phyloP scores from a whole-genome alignment of 2,113 vertebrate genomes.

The Tamias sibiricus region DNA sequence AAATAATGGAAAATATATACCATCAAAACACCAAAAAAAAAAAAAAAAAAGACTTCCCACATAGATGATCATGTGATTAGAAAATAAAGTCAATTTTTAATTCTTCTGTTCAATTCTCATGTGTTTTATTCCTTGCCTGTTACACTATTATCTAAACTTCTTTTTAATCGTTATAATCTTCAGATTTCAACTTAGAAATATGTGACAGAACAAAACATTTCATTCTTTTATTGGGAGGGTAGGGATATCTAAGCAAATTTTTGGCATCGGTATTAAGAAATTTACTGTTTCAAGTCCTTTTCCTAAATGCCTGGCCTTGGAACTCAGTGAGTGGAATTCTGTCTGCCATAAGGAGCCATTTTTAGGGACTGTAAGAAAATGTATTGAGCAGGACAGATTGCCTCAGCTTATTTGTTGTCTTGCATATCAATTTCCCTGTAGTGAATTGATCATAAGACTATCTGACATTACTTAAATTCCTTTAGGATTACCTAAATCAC shows the following conservation, averaged over 20 bases:
- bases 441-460: neutral
- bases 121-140: neutral
- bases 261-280: neutral
- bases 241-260: neutral
- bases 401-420: neutral
- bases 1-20: too few relatives aligned
- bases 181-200: neutral
- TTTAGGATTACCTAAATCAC: neutral
- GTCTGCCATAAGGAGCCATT: neutral
- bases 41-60: neutral
- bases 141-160: neutral
- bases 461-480: neutral
- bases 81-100: neutral
- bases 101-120: neutral
- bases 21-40: too few relatives aligned
- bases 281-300: neutral
- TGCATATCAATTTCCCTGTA: neutral
- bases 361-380: neutral
- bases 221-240: neutral
- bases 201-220: neutral
- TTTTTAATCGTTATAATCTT: neutral
- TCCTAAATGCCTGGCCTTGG: neutral
- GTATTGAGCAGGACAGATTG: neutral
- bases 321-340: neutral
- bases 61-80: neutral